Evolutionary conservation across 2,113 vertebrate species (phyloP).

Genomic region (Rousettus leschenaultii): DNA sequence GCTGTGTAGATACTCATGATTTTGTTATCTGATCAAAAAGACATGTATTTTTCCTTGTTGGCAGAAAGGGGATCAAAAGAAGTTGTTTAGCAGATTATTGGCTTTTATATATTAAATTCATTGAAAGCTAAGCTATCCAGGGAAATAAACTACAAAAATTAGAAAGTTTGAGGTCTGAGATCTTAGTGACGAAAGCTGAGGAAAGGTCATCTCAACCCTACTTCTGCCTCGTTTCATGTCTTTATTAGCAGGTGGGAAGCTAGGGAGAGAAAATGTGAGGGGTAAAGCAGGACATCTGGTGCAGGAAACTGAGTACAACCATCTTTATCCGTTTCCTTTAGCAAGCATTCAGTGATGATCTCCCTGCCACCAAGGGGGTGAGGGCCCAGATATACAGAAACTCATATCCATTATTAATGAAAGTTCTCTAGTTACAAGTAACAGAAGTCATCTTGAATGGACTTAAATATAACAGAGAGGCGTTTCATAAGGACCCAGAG

Average conservation of each 20-base stretch:
- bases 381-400: not conserved
- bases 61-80: not conserved
- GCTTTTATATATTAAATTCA: not conserved
- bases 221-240: not conserved
- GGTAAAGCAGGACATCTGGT: not conserved
- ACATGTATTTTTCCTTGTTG: not conserved
- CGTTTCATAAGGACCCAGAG: not conserved
- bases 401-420: not conserved
- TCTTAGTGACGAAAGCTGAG: not conserved
- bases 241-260: not conserved
- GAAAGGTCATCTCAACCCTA: not conserved
- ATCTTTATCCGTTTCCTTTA: not conserved
- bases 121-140: not conserved
- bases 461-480: not conserved
- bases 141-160: not conserved
- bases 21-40: not conserved
- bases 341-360: not conserved
- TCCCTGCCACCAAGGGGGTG: not conserved
- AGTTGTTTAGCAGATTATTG: slow-evolving; percentile 30
- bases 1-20: not conserved
- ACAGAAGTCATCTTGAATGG: not conserved
- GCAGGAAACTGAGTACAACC: too few species aligned
- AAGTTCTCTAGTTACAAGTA: not conserved
- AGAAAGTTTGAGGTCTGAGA: not conserved
- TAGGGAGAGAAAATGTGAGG: not conserved